Evolutionary conservation across 2,797 vertebrate genomes (phyloP), one percentile per base, ranked within the genome.

Genomic region (Falco rusticolus): DNA sequence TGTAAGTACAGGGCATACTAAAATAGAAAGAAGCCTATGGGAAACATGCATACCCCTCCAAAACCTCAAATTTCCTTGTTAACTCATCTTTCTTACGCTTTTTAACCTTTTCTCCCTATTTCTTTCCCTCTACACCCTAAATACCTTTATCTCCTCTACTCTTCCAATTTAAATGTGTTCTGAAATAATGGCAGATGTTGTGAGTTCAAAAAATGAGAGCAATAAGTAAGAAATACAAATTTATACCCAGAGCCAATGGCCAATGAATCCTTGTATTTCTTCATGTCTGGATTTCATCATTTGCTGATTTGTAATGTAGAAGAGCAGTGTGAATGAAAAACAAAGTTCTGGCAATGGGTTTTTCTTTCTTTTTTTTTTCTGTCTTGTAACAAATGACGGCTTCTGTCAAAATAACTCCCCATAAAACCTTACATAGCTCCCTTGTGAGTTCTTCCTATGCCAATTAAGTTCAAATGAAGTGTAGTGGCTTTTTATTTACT

Each of bases 401-500:
- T 87, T 94, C 64, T 95, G 78, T 94, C 56, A 64, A 87, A 95
- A 93, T 64, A 82, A 50, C 9, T 9, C 14, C 31, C 47, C 50
- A 69, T 75, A 84, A 93, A 90, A 85, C 13, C 10, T 85, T 78
- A 65, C 13, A 71, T 34, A 83, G 50, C 20, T 94, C 84, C 47
- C 59, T 71, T 91, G 65, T 78, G 92, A 87, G 34, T 68, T 85
- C 65, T 84, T 87, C 57, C 25, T 75, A 15, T 51, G 71, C 37
- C 31, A 83, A 43, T 89, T 85, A 93, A 85, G 41, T 89, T 75
- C 45, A 89, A 82, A 74, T 78, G 54, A 95, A 96, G 94, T 65
- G 10, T 47, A 84, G 26, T 65, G 53, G 47, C 8, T 89, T 95
- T 95, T 77, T 28, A 86, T 89, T 94, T 91, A 59, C 20, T 76